Conservation (phyloP, 2,888 invertebrate genomes). For the Linyphia triangularis region DNA sequence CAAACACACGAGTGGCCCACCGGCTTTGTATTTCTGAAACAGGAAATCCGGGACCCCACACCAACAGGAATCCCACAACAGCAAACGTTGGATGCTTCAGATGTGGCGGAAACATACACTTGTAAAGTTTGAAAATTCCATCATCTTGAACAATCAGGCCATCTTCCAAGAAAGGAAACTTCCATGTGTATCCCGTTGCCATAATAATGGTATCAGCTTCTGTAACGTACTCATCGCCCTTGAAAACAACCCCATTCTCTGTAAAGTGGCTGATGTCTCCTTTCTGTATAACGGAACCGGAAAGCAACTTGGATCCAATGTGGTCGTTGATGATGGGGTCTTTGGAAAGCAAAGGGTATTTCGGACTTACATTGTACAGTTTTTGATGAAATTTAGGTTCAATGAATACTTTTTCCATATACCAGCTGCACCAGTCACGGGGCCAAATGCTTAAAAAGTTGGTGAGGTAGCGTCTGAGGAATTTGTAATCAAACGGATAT, state of each 20-base stretch:
- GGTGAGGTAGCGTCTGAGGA: constrained; percentile 8
- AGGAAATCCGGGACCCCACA: constrained; percentile 76
- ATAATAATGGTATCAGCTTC: constrained; percentile 79
- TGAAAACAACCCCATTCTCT: constrained; percentile 78
- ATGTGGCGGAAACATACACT: constrained; percentile 77
- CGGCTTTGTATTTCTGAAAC: constrained; percentile 76
- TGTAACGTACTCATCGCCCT: constrained; percentile 76
- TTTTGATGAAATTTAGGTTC: constrained; percentile 79
- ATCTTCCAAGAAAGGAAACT: constrained; percentile 79
- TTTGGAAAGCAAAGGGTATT: constrained; percentile 78
- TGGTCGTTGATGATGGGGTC: constrained; percentile 80
- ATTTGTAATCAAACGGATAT: constrained; percentile 53
- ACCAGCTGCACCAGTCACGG: constrained; percentile 26
- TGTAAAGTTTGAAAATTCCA: constrained; percentile 75
- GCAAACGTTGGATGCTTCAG: constrained; percentile 77
- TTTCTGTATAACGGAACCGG: constrained; percentile 78
- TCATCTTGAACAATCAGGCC: constrained; percentile 63
- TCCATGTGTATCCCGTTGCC: constrained; percentile 79
- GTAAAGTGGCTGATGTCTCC: constrained; percentile 78
- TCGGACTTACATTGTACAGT: constrained; percentile 79
- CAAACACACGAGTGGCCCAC: constrained; percentile 61
- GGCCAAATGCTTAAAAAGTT: not conserved
- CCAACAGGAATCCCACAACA: constrained; percentile 77
- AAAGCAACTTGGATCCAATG: constrained; percentile 80
- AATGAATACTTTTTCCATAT: constrained; percentile 69